Evolutionary conservation across 2,113 vertebrate genomes (phyloP).

Genomic region (Zapornia atra): DNA sequence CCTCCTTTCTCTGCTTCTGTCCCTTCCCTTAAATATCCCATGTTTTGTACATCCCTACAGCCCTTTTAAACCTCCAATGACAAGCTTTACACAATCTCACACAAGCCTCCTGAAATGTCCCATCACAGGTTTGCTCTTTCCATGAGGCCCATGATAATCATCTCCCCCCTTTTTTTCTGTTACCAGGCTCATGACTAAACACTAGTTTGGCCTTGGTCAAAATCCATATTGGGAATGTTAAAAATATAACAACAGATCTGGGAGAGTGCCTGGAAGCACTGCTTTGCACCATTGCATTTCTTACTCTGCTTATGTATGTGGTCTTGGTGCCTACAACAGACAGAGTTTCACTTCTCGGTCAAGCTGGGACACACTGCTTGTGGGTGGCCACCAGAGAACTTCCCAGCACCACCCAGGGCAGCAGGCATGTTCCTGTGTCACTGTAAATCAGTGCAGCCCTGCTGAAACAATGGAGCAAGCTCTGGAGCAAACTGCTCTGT

Average conservation of each 20-base stretch:
- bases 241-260: neutral
- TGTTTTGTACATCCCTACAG: neutral
- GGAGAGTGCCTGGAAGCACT: neutral
- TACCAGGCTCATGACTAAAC: neutral
- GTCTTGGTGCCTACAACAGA: neutral
- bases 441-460: neutral
- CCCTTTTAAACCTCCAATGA: neutral
- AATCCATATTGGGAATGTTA: neutral
- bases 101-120: neutral
- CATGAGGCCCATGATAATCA: neutral
- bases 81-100: neutral
- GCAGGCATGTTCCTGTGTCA: neutral
- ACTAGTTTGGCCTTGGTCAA: neutral
- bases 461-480: neutral
- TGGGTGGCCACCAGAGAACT: neutral
- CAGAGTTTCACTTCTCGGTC: neutral
- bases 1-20: neutral
- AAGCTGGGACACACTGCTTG: neutral
- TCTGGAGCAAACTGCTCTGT: neutral
- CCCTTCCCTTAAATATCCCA: neutral
- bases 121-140: neutral
- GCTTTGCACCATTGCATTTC: neutral
- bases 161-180: neutral
- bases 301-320: neutral
- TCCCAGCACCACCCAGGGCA: neutral